Evolutionary conservation across 2,797 vertebrate species (phyloP).

Genomic region (Karalla daura): DNA sequence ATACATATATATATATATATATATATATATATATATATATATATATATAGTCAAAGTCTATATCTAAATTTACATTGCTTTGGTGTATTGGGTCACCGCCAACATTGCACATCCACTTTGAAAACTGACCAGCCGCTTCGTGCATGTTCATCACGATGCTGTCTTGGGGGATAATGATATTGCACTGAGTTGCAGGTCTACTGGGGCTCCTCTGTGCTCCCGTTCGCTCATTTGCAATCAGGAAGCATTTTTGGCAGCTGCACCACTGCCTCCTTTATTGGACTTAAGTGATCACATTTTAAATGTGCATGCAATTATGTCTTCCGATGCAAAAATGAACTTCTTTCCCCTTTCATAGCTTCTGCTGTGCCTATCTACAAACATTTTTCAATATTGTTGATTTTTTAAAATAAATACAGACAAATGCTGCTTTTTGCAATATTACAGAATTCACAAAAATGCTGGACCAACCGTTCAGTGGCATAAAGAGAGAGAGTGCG

Average conservation of each 20-base stretch:
- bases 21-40: no score
- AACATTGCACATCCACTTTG: neutral
- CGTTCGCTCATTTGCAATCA: conserved; percentile 37
- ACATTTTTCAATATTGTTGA: neutral
- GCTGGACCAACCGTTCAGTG: neutral
- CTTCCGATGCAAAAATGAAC: neutral
- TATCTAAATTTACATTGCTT: no score
- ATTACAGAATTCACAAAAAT: neutral
- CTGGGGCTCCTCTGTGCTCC: neutral
- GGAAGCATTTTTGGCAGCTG: conserved; percentile 28
- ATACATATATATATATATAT: no score
- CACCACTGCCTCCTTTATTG: conserved; percentile 25
- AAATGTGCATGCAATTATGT: conserved; percentile 1
- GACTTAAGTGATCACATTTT: conserved; percentile 32
- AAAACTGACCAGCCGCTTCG: neutral
- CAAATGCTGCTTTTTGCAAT: neutral
- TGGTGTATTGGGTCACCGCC: neutral
- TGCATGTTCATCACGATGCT: neutral
- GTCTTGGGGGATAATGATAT: conserved; percentile 9
- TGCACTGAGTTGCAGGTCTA: neutral
- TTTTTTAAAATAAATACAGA: neutral
- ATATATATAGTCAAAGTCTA: no score
- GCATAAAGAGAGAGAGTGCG: neutral
- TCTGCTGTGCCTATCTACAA: neutral
- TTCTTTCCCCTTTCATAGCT: neutral